Base-by-base conservation (phyloP, 2,888 invertebrate genomes). In the Petrolisthes cinctipes region DNA sequence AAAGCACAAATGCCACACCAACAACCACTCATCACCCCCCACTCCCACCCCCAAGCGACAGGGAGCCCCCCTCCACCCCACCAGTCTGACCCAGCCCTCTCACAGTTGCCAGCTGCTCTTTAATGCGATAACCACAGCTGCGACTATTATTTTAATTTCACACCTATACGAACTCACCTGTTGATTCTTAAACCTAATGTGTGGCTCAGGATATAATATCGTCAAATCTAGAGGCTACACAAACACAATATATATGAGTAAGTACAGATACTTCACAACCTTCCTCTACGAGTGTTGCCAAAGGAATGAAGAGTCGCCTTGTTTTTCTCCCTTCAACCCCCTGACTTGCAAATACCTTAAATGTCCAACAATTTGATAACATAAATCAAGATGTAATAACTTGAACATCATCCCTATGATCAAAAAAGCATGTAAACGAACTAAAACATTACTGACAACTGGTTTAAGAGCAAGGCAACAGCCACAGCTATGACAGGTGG, bases 1-100 rank as follows among this genome's bases (percentile, higher is more conserved):
- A 37, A 37, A 37, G 37, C 37, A 37, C 37, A 37, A 37, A 37
- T 37, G 37, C 37, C 37, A 37, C 53, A 61, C 82, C 82, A n/a
- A 53, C 53, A 82, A 68, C 82, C 82, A 76, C 37, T 9, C 76
- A 76, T 51, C 76, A 76, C 66, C 71, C 6, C 71, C 71, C 17
- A 6, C 83, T n/a, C 37, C 81, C 75, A 81, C 73, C 71, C 86
- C 86, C 86, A 76, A 81, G 86, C 86, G 86, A 86, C 86, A 86
- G 86, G 86, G 73, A 71, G 71, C 71, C n/a, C 14, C 71, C 37
- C 37, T 37, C 37, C 37, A 37, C 37, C 37, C 37, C 37, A 37
- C 78, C 78, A 79, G 17, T 79, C 56, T 51, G 75, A 80, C 81
- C 56, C 80, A 80, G 80, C 80, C 86, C 81, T 83, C 73, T 57